Evolutionary conservation across 35 echinoderm and acorn worm species (phyloP).

Genomic region (Anneissia japonica): DNA sequence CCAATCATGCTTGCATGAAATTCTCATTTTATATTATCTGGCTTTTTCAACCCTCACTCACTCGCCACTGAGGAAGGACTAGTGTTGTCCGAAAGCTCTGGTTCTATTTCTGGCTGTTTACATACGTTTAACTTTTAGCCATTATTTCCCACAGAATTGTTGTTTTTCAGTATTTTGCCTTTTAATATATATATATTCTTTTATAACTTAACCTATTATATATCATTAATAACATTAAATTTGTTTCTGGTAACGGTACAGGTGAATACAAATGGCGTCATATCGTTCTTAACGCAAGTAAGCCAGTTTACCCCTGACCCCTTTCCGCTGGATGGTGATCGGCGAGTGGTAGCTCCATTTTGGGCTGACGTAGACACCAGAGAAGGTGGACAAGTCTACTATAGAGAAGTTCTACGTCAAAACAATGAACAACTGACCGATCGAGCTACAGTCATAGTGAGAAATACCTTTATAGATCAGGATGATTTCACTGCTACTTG

Average conservation of each 20-base stretch:
- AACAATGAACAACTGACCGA: neutral
- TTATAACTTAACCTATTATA: neutral
- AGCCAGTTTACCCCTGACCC: slow-evolving; percentile 57
- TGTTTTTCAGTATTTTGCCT: no score
- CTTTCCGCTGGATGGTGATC: slow-evolving; percentile 50
- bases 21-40: no score
- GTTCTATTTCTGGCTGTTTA: no score
- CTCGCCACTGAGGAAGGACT: no score
- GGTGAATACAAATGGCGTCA: slow-evolving; percentile 81
- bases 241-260: neutral
- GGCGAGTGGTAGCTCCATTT: slow-evolving; percentile 61
- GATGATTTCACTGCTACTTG: slow-evolving; percentile 36
- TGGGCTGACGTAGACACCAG: slow-evolving; percentile 82
- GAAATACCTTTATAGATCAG: slow-evolving; percentile 32
- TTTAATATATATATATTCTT: neutral
- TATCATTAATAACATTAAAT: neutral
- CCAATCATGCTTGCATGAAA: no score
- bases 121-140: no score
- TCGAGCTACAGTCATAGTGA: slow-evolving; percentile 32
- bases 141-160: no score
- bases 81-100: no score
- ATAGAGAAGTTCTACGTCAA: slow-evolving; percentile 30
- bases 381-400: slow-evolving; percentile 43
- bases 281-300: slow-evolving; percentile 73
- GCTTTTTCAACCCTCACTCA: no score